Conservation (phyloP, 92 coral and sea anemone species). For the Hydrozoanthus gracilis region DNA sequence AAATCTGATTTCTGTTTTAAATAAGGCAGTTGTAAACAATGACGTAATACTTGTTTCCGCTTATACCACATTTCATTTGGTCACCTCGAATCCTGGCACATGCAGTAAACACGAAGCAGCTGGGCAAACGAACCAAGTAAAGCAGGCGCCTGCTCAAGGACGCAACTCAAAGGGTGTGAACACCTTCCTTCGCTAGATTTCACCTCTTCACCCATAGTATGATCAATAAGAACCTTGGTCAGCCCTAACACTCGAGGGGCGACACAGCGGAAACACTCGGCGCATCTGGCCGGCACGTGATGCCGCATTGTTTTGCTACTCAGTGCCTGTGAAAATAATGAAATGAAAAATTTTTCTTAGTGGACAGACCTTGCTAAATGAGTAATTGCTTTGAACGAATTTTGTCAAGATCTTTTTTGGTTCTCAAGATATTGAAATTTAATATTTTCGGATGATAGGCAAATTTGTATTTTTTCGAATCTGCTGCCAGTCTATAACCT, state of each 20-base stretch:
- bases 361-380: too few relatives aligned
- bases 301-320: constrained; percentile 11
- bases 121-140: constrained; percentile 66
- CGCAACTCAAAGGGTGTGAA: background rate
- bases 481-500: too few relatives aligned
- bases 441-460: background rate
- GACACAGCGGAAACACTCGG: constrained; percentile 9
- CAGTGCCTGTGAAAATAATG: background rate
- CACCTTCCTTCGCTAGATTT: background rate
- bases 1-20: too few relatives aligned
- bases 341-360: too few relatives aligned
- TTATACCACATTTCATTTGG: background rate
- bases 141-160: constrained; percentile 50
- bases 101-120: constrained; percentile 61
- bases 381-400: background rate
- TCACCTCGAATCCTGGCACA: constrained; percentile 72
- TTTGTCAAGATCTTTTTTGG: background rate
- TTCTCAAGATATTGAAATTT: background rate
- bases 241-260: constrained; percentile 1
- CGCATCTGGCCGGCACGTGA: constrained; percentile 4
- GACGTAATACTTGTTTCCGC: background rate
- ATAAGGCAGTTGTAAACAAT: background rate
- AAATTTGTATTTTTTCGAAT: background rate
- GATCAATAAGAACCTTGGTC: constrained; percentile 18
- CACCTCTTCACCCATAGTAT: background rate